Evolutionary conservation across 2,888 invertebrate species (phyloP).

Genomic region (Drosophila anceps): DNA sequence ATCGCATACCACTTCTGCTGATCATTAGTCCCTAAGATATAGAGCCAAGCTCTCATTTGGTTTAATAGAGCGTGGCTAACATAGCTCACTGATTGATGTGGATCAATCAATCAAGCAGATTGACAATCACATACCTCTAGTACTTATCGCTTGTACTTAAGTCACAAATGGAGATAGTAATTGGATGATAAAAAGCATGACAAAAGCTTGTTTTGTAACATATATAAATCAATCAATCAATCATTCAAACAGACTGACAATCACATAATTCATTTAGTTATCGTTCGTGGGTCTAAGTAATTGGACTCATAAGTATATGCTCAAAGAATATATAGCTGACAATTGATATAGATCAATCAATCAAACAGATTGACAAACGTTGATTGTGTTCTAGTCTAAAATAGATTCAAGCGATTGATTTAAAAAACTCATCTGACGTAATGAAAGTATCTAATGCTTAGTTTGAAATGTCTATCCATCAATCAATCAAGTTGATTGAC

Average conservation of each 20-base stretch:
- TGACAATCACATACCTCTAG: slow-evolving; percentile 73
- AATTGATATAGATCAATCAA: not conserved
- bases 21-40: not conserved
- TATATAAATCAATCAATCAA: not conserved
- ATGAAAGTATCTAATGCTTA: not conserved
- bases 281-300: slow-evolving; percentile 72
- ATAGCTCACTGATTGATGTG: too few relatives aligned
- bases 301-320: too few relatives aligned
- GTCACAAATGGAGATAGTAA: not conserved
- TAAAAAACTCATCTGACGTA: not conserved
- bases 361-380: not conserved
- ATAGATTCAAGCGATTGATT: not conserved
- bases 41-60: not conserved
- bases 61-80: too few relatives aligned
- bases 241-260: slow-evolving; percentile 60
- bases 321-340: too few relatives aligned
- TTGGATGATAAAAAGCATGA: too few relatives aligned
- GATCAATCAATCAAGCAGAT: slow-evolving; percentile 20
- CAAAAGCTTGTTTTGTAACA: too few relatives aligned
- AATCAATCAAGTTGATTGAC: not conserved
- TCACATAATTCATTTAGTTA: slow-evolving; percentile 67
- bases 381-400: not conserved
- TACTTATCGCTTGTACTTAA: slow-evolving; percentile 76
- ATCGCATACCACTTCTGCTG: not conserved
- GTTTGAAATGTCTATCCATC: not conserved